Percentiles rank a stretch among this genome's conserved stretches.
Evolutionary conservation across 1,140 invertebrate species (phyloP).

Genomic region (Aphaenogaster floridana): DNA sequence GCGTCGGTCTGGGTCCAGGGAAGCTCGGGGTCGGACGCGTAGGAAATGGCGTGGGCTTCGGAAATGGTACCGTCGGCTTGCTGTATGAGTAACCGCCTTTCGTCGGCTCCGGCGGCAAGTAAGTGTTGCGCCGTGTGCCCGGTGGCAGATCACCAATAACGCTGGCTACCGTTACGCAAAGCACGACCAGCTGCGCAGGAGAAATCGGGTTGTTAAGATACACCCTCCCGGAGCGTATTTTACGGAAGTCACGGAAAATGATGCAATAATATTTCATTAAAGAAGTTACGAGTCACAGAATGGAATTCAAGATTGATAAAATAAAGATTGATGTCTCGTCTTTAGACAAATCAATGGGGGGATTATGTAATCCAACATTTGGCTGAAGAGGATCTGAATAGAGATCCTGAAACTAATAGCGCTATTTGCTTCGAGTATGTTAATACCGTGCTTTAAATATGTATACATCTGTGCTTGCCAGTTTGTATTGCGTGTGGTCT

Average conservation of each 20-base stretch:
- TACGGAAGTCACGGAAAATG: neutral
- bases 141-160: constrained; percentile 83
- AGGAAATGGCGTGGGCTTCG: constrained; percentile 80
- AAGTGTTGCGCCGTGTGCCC: constrained; percentile 88
- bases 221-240: neutral
- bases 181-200: constrained; percentile 80
- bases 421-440: neutral
- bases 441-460: neutral
- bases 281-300: too few relatives aligned
- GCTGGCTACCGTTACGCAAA: constrained; percentile 83
- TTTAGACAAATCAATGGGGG: neutral
- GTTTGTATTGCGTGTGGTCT: neutral
- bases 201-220: neutral
- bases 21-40: constrained; percentile 74
- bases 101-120: constrained; percentile 89
- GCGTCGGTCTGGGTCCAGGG: constrained; percentile 70
- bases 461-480: neutral
- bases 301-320: neutral
- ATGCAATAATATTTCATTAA: too few relatives aligned
- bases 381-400: neutral
- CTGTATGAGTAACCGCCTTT: constrained; percentile 89
- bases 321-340: neutral
- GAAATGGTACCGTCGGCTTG: constrained; percentile 88
- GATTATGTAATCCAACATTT: neutral
- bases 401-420: neutral